Conservation (phyloP, 1,140 invertebrate genomes). For the Aphaenogaster rudis region DNA sequence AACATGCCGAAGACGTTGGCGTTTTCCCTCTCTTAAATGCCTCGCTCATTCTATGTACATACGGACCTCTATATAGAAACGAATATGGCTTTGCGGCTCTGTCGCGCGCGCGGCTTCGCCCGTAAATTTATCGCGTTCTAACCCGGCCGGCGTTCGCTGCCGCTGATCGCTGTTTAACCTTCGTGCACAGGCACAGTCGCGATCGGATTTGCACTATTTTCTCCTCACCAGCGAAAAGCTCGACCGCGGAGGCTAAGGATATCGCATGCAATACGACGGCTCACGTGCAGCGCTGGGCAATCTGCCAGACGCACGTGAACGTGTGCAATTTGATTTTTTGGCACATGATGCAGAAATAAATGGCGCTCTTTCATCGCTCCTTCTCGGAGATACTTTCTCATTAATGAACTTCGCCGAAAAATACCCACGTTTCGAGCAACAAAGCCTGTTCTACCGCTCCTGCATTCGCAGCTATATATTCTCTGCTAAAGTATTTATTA, state of each 20-base stretch:
- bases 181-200: conserved; percentile 53
- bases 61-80: not conserved
- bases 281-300: not conserved
- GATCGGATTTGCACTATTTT: conserved; percentile 64
- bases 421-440: not conserved
- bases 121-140: conserved; percentile 63
- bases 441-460: not conserved
- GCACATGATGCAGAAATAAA: conserved; percentile 9
- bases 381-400: not conserved
- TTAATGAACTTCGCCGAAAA: conserved; percentile 6
- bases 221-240: conserved; percentile 9
- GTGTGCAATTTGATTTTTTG: conserved; percentile 40
- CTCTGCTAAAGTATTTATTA: conserved; percentile 6
- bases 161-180: conserved; percentile 66
- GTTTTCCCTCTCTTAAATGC: conserved; percentile 12
- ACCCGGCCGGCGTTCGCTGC: conserved; percentile 30
- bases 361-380: not conserved
- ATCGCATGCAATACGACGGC: conserved; percentile 37
- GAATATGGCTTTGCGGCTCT: conserved; percentile 46
- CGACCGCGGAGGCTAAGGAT: conserved; percentile 15
- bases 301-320: not conserved
- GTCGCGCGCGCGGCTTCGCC: conserved; percentile 16
- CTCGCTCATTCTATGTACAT: not conserved
- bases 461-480: not conserved
- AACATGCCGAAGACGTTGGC: conserved; percentile 59